These are phyloP conservation scores for Drosophila anomelani DNA, from an alignment of 2,888 invertebrate species.

Conservation along the genomic window DNA sequence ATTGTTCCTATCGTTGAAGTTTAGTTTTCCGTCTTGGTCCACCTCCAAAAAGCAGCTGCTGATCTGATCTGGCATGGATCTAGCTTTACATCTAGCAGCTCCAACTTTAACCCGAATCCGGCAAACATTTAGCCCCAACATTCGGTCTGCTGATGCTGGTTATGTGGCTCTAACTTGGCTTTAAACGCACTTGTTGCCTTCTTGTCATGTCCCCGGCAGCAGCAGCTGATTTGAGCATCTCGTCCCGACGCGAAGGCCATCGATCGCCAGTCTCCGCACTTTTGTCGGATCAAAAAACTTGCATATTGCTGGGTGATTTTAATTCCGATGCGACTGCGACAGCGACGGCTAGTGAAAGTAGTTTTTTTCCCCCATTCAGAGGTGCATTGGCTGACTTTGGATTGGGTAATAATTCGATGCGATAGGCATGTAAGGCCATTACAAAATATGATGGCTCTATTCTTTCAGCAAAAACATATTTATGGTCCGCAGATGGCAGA, in stretches of 20 bases:
- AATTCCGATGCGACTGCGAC: conserved; percentile 39
- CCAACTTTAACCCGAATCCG: conserved; percentile 2
- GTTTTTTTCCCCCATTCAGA: conserved; percentile 20
- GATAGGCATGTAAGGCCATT: conserved; percentile 38
- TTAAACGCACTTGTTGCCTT: conserved; percentile 28
- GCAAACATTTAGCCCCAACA: conserved; percentile 21
- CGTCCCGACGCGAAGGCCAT: conserved; percentile 59
- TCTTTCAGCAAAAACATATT: conserved; percentile 59
- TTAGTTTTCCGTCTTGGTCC: background rate
- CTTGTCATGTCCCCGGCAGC: conserved; percentile 22
- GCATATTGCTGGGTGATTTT: conserved; percentile 50
- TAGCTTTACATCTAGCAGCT: conserved; percentile 1
- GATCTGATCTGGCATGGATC: conserved; percentile 16
- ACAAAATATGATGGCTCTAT: conserved; percentile 55
- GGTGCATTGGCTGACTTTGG: conserved; percentile 20
- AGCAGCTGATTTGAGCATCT: conserved; percentile 25
- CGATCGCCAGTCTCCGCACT: conserved; percentile 44
- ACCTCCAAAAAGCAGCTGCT: conserved; percentile 6
- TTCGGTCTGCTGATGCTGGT: conserved; percentile 12
- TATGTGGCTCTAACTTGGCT: conserved; percentile 21
- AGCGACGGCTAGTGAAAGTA: conserved; percentile 56
- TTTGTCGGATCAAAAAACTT: conserved; percentile 46
- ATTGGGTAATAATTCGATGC: conserved; percentile 46
- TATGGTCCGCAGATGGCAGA: conserved; percentile 20
- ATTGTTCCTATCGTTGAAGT: background rate